phyloP scores from a whole-genome alignment of 2,888 invertebrate species.

The Gasteruption jaculator region DNA sequence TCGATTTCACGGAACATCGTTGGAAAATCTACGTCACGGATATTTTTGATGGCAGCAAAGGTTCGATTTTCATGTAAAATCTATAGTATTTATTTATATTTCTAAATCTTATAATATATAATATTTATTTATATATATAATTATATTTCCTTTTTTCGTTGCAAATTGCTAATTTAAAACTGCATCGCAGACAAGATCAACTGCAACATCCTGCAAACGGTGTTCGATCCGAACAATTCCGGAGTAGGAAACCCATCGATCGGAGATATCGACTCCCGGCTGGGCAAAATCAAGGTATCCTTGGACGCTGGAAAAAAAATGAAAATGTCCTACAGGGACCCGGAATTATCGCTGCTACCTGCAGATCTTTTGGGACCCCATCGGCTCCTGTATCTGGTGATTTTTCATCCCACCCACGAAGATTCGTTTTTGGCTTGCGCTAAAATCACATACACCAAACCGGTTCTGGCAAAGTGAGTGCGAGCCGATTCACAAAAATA shows the following conservation, averaged over 20 bases:
- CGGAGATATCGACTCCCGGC: constrained; percentile 73
- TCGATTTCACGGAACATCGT: constrained; percentile 67
- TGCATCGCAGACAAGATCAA: constrained; percentile 56
- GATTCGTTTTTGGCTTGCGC: constrained; percentile 81
- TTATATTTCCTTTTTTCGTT: too few species aligned
- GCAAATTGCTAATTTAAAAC: constrained; percentile 11
- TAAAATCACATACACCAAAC: constrained; percentile 66
- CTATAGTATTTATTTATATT: constrained; percentile 2
- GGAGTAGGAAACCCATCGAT: constrained; percentile 66
- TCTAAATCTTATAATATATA: not conserved
- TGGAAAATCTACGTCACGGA: constrained; percentile 91
- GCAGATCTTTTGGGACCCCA: constrained; percentile 72
- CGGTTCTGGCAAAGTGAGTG: constrained; percentile 69
- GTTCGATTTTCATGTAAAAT: constrained; percentile 28
- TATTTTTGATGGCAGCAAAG: constrained; percentile 70
- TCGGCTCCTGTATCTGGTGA: constrained; percentile 73
- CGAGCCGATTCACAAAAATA: too few species aligned
- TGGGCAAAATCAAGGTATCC: constrained; percentile 73
- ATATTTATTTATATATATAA: not conserved
- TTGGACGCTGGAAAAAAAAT: constrained; percentile 58
- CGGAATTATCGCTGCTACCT: constrained; percentile 66
- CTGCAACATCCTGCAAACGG: constrained; percentile 78
- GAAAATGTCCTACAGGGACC: constrained; percentile 66
- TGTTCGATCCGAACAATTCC: constrained; percentile 78
- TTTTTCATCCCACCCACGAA: constrained; percentile 72